A percentile compares a stretch with the other conserved stretches of the same genome.
Conservation (phyloP, 2,113 vertebrate genomes). For the Tetrax tetrax region DNA sequence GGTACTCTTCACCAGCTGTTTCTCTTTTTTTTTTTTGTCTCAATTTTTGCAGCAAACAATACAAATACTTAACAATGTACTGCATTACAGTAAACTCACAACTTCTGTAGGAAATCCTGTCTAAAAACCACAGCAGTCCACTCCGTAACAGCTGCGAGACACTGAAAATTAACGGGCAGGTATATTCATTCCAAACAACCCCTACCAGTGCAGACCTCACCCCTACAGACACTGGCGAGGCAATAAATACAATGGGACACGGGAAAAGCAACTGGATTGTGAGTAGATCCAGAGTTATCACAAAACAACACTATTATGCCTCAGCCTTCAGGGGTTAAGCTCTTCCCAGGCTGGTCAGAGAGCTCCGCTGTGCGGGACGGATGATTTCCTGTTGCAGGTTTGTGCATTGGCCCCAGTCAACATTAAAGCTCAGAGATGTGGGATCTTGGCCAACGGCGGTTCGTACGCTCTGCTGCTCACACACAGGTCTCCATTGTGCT, state of each 20-base stretch:
- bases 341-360: not conserved
- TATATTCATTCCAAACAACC: not conserved
- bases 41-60: accelerated
- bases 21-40: not conserved
- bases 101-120: accelerated
- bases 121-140: not conserved
- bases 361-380: not conserved
- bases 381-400: not conserved
- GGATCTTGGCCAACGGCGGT: accelerated
- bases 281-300: not conserved
- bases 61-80: accelerated
- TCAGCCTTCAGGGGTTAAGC: not conserved
- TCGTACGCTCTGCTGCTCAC: not conserved
- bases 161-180: not conserved
- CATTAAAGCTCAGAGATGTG: not conserved
- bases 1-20: not conserved
- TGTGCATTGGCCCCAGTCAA: not conserved
- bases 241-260: not conserved
- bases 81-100: not conserved
- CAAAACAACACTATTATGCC: not conserved
- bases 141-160: not conserved
- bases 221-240: not conserved
- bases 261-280: not conserved
- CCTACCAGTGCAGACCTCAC: not conserved
- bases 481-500: not conserved